A percentile compares a stretch with the other conserved stretches of the same genome.
These are phyloP conservation scores for Synaphobranchus kaupii DNA, from an alignment of 2,797 vertebrate genomes.

Conservation along the genomic window DNA sequence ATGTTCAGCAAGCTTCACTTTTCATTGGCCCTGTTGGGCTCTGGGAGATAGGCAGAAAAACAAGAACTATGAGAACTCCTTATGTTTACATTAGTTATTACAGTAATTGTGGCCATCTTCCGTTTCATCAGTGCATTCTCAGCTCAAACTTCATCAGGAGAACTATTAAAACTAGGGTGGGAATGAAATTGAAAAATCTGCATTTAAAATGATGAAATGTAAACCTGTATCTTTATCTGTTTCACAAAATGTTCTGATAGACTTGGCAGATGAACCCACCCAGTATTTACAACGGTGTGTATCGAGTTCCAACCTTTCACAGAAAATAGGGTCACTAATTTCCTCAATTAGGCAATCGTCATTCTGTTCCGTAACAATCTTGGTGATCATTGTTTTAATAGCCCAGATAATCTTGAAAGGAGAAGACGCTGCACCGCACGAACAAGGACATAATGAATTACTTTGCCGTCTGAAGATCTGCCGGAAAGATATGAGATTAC, in stretches of 20 bases:
- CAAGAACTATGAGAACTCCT: background rate
- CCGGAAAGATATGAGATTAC: constrained; percentile 44
- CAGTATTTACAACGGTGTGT: background rate
- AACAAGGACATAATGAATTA: constrained; percentile 28
- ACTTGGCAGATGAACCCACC: too few species aligned
- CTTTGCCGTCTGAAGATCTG: constrained; percentile 45
- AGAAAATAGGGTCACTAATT: constrained; percentile 52
- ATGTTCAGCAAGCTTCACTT: constrained; percentile 35
- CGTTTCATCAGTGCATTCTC: background rate
- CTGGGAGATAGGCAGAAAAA: constrained; percentile 1
- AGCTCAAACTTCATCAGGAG: background rate
- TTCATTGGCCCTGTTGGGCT: constrained; percentile 33
- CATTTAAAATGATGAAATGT: constrained; percentile 1
- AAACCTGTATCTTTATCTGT: background rate
- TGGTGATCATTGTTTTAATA: constrained; percentile 62
- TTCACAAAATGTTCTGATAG: too few species aligned
- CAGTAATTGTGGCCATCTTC: background rate
- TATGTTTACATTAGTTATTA: constrained; percentile 1
- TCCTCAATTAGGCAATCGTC: constrained; percentile 61
- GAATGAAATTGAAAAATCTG: background rate
- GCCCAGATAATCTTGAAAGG: constrained; percentile 54
- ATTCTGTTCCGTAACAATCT: constrained; percentile 59
- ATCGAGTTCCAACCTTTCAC: background rate
- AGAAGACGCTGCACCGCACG: constrained; percentile 43
- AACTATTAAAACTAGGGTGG: background rate